Conservation (phyloP, 30 jellyfish, hydroid and myxozoan genomes). For the Rhopilema esculentum region DNA sequence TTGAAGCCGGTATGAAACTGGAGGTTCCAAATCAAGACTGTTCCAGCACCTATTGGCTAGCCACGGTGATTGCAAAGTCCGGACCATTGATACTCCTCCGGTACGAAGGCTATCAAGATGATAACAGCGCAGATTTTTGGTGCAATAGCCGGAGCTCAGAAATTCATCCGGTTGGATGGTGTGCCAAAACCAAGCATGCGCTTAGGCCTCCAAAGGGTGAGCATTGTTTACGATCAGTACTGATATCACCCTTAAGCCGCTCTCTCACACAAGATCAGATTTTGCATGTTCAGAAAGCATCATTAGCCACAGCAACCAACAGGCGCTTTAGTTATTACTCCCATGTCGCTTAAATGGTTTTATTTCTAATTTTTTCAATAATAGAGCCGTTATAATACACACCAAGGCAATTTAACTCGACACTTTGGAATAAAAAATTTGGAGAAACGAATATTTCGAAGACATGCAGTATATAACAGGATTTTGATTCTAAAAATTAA, state of each 20-base stretch:
- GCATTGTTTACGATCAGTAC: not conserved
- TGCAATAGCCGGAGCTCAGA: slow-evolving; percentile 82
- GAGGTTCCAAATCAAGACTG: slow-evolving; percentile 93
- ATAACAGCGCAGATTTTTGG: slow-evolving; percentile 91
- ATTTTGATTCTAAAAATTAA: too few relatives aligned
- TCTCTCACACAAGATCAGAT: not conserved
- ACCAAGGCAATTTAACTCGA: too few relatives aligned
- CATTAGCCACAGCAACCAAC: too few relatives aligned
- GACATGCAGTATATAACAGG: too few relatives aligned
- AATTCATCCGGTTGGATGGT: slow-evolving; percentile 98
- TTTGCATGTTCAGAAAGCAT: too few relatives aligned
- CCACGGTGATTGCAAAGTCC: slow-evolving; percentile 82
- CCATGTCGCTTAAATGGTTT: too few relatives aligned
- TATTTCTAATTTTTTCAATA: too few relatives aligned
- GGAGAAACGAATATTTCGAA: too few relatives aligned
- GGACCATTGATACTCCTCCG: slow-evolving; percentile 89
- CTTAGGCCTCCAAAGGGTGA: slow-evolving; percentile 91
- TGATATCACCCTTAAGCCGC: not conserved
- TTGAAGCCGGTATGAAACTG: slow-evolving; percentile 95
- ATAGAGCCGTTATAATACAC: too few relatives aligned
- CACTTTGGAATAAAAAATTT: too few relatives aligned
- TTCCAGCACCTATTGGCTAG: slow-evolving; percentile 90
- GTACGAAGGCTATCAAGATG: slow-evolving; percentile 90
- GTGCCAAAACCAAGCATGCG: slow-evolving; percentile 93
- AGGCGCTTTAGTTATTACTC: too few relatives aligned